Base-by-base conservation (phyloP, 2,113 vertebrate genomes). In the Pseudopodoces humilis region DNA sequence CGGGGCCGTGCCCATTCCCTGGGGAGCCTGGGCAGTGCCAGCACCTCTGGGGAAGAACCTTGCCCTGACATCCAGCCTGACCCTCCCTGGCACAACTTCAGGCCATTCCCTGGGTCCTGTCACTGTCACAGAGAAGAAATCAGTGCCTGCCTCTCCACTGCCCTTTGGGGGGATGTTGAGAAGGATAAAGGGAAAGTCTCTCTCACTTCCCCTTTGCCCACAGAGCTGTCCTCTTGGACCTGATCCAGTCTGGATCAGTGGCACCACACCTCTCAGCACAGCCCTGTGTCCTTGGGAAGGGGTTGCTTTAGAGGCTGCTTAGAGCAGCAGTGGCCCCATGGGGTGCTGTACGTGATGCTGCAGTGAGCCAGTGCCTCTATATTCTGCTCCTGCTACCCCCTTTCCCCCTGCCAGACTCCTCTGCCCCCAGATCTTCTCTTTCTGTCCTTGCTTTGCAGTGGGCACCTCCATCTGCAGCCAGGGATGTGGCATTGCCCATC, bases 31-130 rank as follows among this genome's bases (percentile, higher is more conserved):
- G 20, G 24, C 85, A 70, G n/a, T 63, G 85, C 56, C 65, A 79
- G 35, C 41, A 56, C 65, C 30, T 21, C 11, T 63, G 75, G 47
- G 56, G 24, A 20, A 49, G 13, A 49, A 3, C n/a, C 24, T 71
- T 55, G 4, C 6, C 43, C 56, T 64, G 24, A 15, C 0, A 0
- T 8, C 56, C 75, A 64, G 1, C 25, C 43, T 56, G 10, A 43
- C 0, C 41, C 63, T 15, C 6, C 11, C 63, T 39, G 64, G 0
- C 37, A 18, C 39, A 69, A 2, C 39, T 53, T 3, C 63, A 60
- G 69, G 55, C 46, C 7, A 0, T 33, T 10, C 47, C 44, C 31
- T 44, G 4, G 17, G 1, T 35, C 21, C 46, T 77, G 31, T 50
- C 44, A 12, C 46, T 77, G 31, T 50, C 44, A 12, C 21, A 50